A percentile compares a stretch with the other conserved stretches of the same genome.
phyloP scores from a whole-genome alignment of 2,888 invertebrate species.

The Amiota mariae region DNA sequence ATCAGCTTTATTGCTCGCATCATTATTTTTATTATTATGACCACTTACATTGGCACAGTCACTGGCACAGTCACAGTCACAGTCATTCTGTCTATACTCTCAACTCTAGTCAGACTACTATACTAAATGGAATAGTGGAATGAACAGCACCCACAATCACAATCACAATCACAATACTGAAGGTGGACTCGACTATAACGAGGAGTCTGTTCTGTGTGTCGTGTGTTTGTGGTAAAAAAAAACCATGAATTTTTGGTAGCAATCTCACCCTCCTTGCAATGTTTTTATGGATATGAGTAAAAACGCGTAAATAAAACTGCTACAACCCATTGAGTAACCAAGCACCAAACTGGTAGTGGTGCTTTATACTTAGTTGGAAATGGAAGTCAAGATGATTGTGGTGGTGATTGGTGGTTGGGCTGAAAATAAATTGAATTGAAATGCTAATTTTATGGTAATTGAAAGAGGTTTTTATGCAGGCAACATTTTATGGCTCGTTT shows the following conservation, averaged over 20 bases:
- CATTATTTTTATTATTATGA: conserved; percentile 73
- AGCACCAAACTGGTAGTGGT: conserved; percentile 9
- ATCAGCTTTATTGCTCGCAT: conserved; percentile 72
- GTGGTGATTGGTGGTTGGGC: conserved; percentile 15
- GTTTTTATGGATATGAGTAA: conserved; percentile 6
- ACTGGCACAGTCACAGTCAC: background rate
- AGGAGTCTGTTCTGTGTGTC: background rate
- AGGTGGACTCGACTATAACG: background rate
- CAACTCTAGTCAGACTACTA: too few relatives aligned
- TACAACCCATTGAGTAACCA: conserved; percentile 59
- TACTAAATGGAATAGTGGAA: background rate
- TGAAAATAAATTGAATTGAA: conserved; percentile 69
- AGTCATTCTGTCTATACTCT: background rate
- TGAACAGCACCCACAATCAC: conserved; percentile 52
- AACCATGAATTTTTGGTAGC: conserved; percentile 5
- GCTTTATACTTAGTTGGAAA: too few relatives aligned
- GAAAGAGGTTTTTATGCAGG: conserved; percentile 67
- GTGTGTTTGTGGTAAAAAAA: conserved; percentile 11
- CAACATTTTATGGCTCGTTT: conserved; percentile 59
- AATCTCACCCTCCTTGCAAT: background rate
- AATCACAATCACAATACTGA: conserved; percentile 41
- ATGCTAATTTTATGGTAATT: conserved; percentile 72
- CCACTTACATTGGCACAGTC: conserved; percentile 59
- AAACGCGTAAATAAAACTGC: conserved; percentile 56
- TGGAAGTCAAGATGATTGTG: background rate